These are phyloP conservation scores for Parasteatoda lunata DNA, from an alignment of 2,888 invertebrate species.

Conservation along the genomic window DNA sequence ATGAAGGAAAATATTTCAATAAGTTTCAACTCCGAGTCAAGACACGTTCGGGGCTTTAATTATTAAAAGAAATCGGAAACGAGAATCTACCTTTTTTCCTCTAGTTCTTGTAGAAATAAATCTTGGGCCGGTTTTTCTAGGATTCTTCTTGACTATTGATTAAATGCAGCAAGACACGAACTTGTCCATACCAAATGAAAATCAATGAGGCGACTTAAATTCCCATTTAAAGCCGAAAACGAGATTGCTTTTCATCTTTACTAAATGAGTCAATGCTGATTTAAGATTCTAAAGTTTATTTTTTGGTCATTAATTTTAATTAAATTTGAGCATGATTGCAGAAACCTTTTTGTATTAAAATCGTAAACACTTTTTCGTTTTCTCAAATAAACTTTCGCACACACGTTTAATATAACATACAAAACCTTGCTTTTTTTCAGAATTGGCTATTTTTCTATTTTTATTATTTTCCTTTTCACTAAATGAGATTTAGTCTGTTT, in stretches of 20 bases:
- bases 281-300: not conserved
- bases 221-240: constrained; percentile 46
- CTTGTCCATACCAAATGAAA: constrained; percentile 58
- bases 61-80: too few relatives aligned
- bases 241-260: constrained; percentile 29
- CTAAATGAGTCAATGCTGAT: constrained; percentile 8
- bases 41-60: too few relatives aligned
- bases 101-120: not conserved
- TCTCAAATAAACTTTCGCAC: too few relatives aligned
- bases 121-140: not conserved
- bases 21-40: too few relatives aligned
- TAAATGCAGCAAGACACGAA: constrained; percentile 44
- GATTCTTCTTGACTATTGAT: constrained; percentile 41
- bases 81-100: not conserved
- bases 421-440: too few relatives aligned
- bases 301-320: constrained; percentile 9
- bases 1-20: too few relatives aligned
- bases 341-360: not conserved
- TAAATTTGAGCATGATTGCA: not conserved
- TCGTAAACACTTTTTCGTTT: too few relatives aligned
- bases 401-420: too few relatives aligned
- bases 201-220: constrained; percentile 58
- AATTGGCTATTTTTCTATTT: too few relatives aligned
- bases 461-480: too few relatives aligned
- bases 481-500: too few relatives aligned